phyloP scores from a whole-genome alignment of 23 tunicate species.

The Pegea sp. region DNA sequence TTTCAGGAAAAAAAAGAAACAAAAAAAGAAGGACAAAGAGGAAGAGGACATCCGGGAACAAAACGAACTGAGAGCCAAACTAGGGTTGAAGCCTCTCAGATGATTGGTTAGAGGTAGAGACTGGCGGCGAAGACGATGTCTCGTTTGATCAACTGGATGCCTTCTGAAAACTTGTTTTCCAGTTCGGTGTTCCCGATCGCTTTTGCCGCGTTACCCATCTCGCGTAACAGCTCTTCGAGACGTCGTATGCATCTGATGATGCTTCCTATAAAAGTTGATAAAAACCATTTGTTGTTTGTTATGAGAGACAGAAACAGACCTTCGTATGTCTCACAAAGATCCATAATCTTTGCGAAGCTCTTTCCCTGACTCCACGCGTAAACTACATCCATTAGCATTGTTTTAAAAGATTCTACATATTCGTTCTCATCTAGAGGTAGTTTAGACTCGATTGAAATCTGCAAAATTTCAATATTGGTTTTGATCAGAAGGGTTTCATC shows the following conservation, averaged over 20 bases:
- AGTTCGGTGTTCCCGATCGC: slow-evolving; percentile 86
- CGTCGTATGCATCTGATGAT: slow-evolving; percentile 81
- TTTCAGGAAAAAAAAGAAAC: slow-evolving; percentile 22
- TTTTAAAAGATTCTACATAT: slow-evolving; percentile 57
- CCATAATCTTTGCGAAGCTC: slow-evolving; percentile 34
- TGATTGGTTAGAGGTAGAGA: slow-evolving; percentile 69
- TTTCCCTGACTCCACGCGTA: slow-evolving; percentile 60
- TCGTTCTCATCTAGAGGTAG: slow-evolving; percentile 61
- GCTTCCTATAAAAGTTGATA: no score
- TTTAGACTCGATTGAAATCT: slow-evolving; percentile 62
- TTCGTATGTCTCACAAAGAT: slow-evolving; percentile 58
- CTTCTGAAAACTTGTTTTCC: slow-evolving; percentile 76
- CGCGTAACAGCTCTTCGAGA: slow-evolving; percentile 76
- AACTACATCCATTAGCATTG: slow-evolving; percentile 77
- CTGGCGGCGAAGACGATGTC: slow-evolving; percentile 94
- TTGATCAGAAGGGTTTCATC: neutral
- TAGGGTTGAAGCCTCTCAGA: slow-evolving; percentile 77
- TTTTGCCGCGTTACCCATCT: slow-evolving; percentile 94
- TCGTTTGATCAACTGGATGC: slow-evolving; percentile 53
- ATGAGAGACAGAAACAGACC: slow-evolving; percentile 31
- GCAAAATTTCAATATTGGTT: no score
- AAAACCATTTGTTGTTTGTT: no score
- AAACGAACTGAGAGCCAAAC: slow-evolving; percentile 69
- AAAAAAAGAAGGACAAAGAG: slow-evolving; percentile 9
- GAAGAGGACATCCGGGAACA: slow-evolving; percentile 54